Base-by-base conservation (phyloP, 64 coral and sea anemone genomes). In the Anthopleura sola region DNA sequence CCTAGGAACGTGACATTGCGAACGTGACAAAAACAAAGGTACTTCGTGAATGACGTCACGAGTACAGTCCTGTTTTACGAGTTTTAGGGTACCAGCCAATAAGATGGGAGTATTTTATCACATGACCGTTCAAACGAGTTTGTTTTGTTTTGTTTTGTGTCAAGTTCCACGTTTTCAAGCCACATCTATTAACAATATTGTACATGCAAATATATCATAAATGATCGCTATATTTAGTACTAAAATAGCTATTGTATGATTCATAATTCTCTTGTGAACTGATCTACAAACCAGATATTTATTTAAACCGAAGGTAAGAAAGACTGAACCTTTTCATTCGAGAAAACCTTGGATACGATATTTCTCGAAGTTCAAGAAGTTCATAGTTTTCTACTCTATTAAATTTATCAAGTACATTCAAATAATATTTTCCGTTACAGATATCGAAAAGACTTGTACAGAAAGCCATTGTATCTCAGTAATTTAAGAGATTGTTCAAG, bases 141-240 rank as follows among this genome's bases (percentile, higher is more conserved):
- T 79, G 76, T 79, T 79, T 79, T 79, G 76, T 40, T 79, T 78
- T 79, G 76, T 0, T 47, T 79, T 44, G 21, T 5, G 76, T 44
- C 76, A 79, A 19, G n/a, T 38, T 34, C 29, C 1, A 71, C 66
- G n/a, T 33, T 33, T 71, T 32, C 23, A 71, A 0, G 66, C 31
- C 24, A 24, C 60, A 66, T 23, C 26, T 29, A 66, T 16, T 56
- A 16, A 11, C 24, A 3, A 29, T 31, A 34, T 34, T 71, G 66
- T 9, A 62, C 58, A 62, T 10, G 2, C 20, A 24, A n/a, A 1
- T 2, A 24, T 62, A 62, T 15, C 50, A 17, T 53, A 53, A 53
- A 53, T 53, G 50, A 53, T 53, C 50, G 11, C 50, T 53, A 15
- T 53, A 53, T 44, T 44, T 44, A 44, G 4, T 44, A 53, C 2